These are phyloP conservation scores for Urocitellus parryii DNA, from an alignment of 2,113 vertebrate species.

Conservation along the genomic window DNA sequence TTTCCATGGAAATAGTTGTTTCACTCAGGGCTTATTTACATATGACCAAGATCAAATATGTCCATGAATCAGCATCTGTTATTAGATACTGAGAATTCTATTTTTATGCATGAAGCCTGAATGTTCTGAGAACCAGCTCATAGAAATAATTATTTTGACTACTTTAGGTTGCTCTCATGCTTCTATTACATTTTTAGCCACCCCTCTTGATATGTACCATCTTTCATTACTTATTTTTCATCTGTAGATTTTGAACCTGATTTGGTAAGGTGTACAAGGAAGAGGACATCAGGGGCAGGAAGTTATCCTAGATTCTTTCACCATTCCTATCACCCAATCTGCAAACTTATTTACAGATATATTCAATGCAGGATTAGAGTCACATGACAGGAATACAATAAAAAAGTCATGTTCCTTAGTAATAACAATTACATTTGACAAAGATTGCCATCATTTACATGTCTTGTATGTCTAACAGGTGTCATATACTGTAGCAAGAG, in stretches of 20 bases:
- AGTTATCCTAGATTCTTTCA: neutral
- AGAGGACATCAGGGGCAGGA: neutral
- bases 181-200: neutral
- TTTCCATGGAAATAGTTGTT: constrained; percentile 31
- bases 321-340: neutral
- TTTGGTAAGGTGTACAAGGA: neutral
- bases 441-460: neutral
- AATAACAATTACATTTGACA: neutral
- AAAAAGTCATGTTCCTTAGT: neutral
- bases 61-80: constrained; percentile 5
- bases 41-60: neutral
- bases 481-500: neutral
- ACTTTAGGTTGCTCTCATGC: neutral
- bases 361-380: neutral
- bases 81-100: neutral
- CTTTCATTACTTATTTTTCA: neutral
- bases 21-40: neutral
- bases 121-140: neutral
- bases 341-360: neutral
- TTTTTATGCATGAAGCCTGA: neutral
- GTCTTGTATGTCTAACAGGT: neutral
- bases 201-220: neutral
- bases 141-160: neutral
- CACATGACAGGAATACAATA: neutral
- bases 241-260: neutral